Evolutionary conservation across 2,888 invertebrate species (phyloP), one percentile per base, ranked within the genome.

Genomic region (Priocnemis perturbator): DNA sequence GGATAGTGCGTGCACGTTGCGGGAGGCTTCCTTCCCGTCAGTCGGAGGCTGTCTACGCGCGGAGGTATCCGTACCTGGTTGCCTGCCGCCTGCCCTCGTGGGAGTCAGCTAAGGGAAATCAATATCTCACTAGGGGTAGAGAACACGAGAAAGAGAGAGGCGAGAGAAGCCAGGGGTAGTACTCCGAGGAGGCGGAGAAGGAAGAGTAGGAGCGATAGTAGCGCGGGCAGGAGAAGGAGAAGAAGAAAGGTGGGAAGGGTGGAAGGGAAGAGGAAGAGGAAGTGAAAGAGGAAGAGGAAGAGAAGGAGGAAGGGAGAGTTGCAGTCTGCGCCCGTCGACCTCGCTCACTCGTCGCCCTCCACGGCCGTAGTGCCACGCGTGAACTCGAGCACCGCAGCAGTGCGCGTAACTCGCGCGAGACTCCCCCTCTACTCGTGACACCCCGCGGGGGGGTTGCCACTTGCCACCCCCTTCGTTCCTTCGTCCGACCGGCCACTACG

Each of bases 61-160:
- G 81, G 78, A 74, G 77, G 76, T 81, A 78, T 75, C 77, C 73
- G 78, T 81, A 79, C 83, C 78, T 79, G 79, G 82, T 79, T 73
- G 83, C 82, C 78, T 78, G 78, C 82, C 80, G 81, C 76, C 76
- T 84, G 80, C 84, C 86, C 87, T 87, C 87, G 87, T 87, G 87
- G 87, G 86, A 87, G 87, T 86, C 85, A 86, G 87, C 87, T 87
- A 88, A 87, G 87, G 87, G 87, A 88, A 88, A 88, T 87, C 87
- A 88, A 88, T 88, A 88, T 87, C 87, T 88, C 87, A 87, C 87
- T 85, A 83, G 87, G 85, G 86, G 86, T 83, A 82, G 84, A 83
- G 83, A 82, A 73, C 73, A 71, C 69, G 78, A 76, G 78, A 71
- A 81, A 78, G 76, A 76, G 79, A 81, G 81, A 80, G 77, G 48